These are phyloP conservation scores for Aphaenogaster floridana DNA, from an alignment of 1,140 invertebrate species.

Conservation along the genomic window DNA sequence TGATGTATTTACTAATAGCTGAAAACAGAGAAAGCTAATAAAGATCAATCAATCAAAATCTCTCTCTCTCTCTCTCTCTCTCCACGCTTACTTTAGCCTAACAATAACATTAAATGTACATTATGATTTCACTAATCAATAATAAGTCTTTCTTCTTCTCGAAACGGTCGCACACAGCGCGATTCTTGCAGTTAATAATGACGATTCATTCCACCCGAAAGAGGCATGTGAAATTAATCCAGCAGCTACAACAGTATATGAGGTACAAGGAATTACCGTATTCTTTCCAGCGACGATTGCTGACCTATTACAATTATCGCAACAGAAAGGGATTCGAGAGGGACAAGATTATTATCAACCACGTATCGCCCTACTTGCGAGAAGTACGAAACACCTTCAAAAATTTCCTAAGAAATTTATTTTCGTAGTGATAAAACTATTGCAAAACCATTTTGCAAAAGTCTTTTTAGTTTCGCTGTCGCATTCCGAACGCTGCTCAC, in stretches of 20 bases:
- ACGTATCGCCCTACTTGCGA: conserved; percentile 84
- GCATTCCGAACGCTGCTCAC: background rate
- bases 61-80: too few species aligned
- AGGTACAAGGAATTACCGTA: conserved; percentile 79
- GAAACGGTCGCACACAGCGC: conserved; percentile 70
- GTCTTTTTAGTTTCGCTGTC: background rate
- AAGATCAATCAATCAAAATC: too few species aligned
- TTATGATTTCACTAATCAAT: background rate
- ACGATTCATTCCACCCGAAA: conserved; percentile 75
- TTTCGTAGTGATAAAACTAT: background rate
- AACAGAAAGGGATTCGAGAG: conserved; percentile 84
- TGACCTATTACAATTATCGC: conserved; percentile 82
- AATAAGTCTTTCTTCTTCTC: conserved; percentile 25
- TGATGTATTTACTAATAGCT: too few species aligned
- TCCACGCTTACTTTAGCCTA: too few species aligned
- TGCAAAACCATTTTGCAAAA: background rate
- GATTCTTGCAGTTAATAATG: conserved; percentile 75
- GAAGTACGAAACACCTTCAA: conserved; percentile 71
- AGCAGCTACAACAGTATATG: conserved; percentile 82
- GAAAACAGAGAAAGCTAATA: too few species aligned
- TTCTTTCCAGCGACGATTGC: conserved; percentile 75
- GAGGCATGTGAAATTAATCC: conserved; percentile 72
- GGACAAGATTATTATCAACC: conserved; percentile 83
- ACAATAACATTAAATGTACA: background rate
- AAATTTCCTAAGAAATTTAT: background rate